A percentile compares a stretch with the other conserved stretches of the same genome.
These are phyloP conservation scores for Hyles euphorbiae DNA, from an alignment of 1,140 invertebrate genomes.

Conservation along the genomic window DNA sequence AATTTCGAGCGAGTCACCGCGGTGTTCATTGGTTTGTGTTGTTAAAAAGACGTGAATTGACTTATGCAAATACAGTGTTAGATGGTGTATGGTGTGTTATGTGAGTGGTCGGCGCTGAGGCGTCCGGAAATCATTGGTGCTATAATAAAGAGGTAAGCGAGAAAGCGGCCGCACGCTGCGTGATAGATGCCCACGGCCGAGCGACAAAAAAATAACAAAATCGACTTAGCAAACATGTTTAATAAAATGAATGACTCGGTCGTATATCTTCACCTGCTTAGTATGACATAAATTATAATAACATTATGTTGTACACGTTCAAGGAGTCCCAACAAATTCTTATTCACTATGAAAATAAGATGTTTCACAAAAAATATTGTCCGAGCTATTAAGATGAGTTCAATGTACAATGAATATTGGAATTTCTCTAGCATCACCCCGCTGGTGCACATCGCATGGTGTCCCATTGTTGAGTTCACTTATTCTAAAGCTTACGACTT, in stretches of 20 bases:
- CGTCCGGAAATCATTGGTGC: conserved; percentile 63
- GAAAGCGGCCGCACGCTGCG: conserved; percentile 65
- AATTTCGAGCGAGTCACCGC: too few relatives aligned
- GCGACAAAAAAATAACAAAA: conserved; percentile 67
- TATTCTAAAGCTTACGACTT: conserved; percentile 15
- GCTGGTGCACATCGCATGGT: conserved; percentile 36
- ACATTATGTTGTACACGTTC: conserved; percentile 70
- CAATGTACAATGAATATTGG: conserved; percentile 48
- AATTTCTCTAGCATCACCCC: conserved; percentile 44
- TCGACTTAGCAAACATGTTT: conserved; percentile 57
- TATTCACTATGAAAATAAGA: conserved; percentile 67
- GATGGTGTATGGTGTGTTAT: conserved; percentile 9
- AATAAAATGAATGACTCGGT: conserved; percentile 53
- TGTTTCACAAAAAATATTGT: conserved; percentile 59
- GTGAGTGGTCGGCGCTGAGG: conserved; percentile 6
- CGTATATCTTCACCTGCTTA: conserved; percentile 73
- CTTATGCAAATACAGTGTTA: conserved; percentile 1
- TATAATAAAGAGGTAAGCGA: conserved; percentile 62
- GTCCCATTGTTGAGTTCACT: conserved; percentile 48
- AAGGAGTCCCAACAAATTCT: conserved; percentile 68
- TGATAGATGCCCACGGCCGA: conserved; percentile 60
- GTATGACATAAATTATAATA: conserved; percentile 74
- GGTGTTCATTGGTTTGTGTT: too few relatives aligned
- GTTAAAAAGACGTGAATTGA: background rate
- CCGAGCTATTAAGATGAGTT: conserved; percentile 50